Evolutionary conservation across 2,888 invertebrate genomes (phyloP).

Genomic region (Sminthurinus aureus): DNA sequence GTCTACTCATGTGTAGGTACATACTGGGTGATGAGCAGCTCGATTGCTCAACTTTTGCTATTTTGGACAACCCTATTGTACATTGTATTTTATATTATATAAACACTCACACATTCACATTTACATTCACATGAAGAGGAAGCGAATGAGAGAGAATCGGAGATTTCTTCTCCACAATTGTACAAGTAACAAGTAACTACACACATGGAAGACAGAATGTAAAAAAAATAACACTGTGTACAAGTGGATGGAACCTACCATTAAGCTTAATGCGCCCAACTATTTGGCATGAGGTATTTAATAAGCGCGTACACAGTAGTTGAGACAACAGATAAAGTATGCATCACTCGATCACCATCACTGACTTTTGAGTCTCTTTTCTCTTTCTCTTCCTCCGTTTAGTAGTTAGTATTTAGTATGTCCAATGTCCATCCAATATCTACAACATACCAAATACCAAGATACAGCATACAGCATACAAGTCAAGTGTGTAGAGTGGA

Average conservation of each 20-base stretch:
- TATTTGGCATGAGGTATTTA: conserved; percentile 31
- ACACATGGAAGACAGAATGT: too few relatives aligned
- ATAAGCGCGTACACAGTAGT: conserved; percentile 12
- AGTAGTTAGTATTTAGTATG: too few relatives aligned
- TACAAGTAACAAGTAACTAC: too few relatives aligned
- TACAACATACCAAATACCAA: background rate
- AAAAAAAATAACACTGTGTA: background rate
- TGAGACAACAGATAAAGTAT: background rate
- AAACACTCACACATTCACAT: conserved; percentile 28
- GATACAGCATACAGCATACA: background rate
- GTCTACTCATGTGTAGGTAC: too few relatives aligned
- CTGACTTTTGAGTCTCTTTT: too few relatives aligned
- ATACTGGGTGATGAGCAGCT: too few relatives aligned
- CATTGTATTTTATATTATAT: too few relatives aligned
- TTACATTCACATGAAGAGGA: conserved; percentile 6
- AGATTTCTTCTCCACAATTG: conserved; percentile 28
- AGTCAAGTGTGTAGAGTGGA: background rate
- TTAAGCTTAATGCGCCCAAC: conserved; percentile 36
- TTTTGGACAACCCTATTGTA: too few relatives aligned
- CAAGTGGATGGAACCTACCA: conserved; percentile 29
- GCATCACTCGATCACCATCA: background rate
- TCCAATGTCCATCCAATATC: background rate
- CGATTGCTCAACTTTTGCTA: too few relatives aligned
- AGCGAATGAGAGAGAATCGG: conserved; percentile 27
- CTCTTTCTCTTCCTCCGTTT: too few relatives aligned